phyloP scores from a whole-genome alignment of 2,888 invertebrate genomes.

The Ariolimax columbianus region DNA sequence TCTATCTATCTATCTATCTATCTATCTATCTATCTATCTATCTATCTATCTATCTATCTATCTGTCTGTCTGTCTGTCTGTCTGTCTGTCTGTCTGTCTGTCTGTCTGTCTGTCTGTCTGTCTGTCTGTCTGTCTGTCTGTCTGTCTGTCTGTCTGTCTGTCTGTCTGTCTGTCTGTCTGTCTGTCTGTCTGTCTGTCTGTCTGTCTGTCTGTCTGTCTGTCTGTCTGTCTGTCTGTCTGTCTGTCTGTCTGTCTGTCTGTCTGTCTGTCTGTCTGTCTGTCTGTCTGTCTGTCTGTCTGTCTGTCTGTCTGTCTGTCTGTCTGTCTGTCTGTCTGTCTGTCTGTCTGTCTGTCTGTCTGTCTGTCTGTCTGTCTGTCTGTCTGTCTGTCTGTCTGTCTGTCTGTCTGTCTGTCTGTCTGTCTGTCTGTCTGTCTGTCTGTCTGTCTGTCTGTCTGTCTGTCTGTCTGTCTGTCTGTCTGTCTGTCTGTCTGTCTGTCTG shows the following conservation, averaged over 20 bases:
- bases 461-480: conserved; percentile 34
- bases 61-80: conserved; percentile 24
- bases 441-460: conserved; percentile 37
- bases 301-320: conserved; percentile 24
- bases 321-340: conserved; percentile 29
- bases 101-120: conserved; percentile 45
- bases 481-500: background rate
- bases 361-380: conserved; percentile 43
- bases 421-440: conserved; percentile 26
- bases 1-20: conserved; percentile 17
- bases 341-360: conserved; percentile 36
- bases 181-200: conserved; percentile 33
- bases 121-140: conserved; percentile 43
- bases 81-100: conserved; percentile 39
- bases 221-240: conserved; percentile 33
- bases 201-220: conserved; percentile 32
- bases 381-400: conserved; percentile 17
- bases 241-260: background rate
- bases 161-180: conserved; percentile 32
- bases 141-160: conserved; percentile 27
- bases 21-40: conserved; percentile 19
- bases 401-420: conserved; percentile 32
- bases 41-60: conserved; percentile 23
- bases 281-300: too few species aligned
- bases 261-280: background rate